Evolutionary conservation across 2,113 vertebrate species (phyloP).

Genomic region (Ammodytes marinus): DNA sequence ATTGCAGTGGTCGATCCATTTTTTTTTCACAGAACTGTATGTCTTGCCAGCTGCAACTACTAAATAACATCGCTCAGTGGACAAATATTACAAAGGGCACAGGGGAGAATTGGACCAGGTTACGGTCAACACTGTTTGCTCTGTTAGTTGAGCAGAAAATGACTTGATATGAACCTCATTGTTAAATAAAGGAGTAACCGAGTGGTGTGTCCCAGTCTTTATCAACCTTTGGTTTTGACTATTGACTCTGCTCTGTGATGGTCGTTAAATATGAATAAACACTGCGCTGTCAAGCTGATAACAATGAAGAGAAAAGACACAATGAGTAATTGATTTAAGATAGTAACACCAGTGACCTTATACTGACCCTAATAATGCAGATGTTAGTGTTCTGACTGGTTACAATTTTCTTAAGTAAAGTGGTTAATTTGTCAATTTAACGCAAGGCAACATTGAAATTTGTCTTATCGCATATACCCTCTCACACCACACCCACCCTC

Average conservation of each 20-base stretch:
- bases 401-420: not conserved
- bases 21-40: not conserved
- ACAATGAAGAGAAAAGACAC: slow-evolving; percentile 6
- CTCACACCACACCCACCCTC: no score
- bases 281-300: not conserved
- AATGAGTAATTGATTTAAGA: slow-evolving; percentile 19
- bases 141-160: slow-evolving; percentile 48
- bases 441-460: no score
- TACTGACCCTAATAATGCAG: not conserved
- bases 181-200: slow-evolving; percentile 8
- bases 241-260: slow-evolving; percentile 32
- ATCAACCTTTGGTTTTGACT: slow-evolving; percentile 22
- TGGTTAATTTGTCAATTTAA: no score
- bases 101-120: not conserved
- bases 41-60: not conserved
- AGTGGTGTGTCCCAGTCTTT: slow-evolving; percentile 34
- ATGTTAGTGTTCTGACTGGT: not conserved
- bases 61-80: not conserved
- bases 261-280: slow-evolving; percentile 29
- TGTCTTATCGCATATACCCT: no score
- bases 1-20: no score
- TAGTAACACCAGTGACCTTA: slow-evolving; percentile 6
- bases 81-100: not conserved
- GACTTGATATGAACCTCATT: slow-evolving; percentile 15
- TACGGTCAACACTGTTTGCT: not conserved